phyloP scores from a whole-genome alignment of 2,113 vertebrate species.

The Calidris pygmaea region DNA sequence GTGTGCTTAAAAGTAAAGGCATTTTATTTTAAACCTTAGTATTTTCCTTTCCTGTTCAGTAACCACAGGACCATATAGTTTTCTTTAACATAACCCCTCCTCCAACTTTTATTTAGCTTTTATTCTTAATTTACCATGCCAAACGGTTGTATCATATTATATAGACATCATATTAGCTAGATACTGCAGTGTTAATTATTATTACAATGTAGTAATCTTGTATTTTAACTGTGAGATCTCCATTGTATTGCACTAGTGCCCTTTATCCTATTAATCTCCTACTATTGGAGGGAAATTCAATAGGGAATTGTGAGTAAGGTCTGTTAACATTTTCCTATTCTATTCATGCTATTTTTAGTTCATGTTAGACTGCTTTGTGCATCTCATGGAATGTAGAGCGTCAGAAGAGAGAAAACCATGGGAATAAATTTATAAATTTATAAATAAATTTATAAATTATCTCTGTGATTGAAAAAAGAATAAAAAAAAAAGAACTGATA shows the following conservation, averaged over 20 bases:
- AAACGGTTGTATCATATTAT: not conserved
- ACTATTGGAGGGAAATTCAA: not conserved
- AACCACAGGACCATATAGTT: not conserved
- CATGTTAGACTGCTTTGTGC: not conserved
- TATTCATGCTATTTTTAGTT: not conserved
- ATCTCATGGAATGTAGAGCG: not conserved
- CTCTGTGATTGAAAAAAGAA: not conserved
- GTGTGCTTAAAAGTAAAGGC: not conserved
- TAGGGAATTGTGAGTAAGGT: not conserved
- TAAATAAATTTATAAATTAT: not conserved
- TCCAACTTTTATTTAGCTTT: not conserved
- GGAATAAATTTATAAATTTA: too few relatives aligned
- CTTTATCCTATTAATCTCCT: conserved; percentile 1
- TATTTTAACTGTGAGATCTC: not conserved
- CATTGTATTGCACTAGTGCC: not conserved
- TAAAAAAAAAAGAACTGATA: not conserved
- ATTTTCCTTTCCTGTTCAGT: not conserved
- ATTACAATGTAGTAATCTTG: not conserved
- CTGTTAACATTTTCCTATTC: not conserved
- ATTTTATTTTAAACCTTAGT: not conserved
- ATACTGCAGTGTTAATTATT: not conserved
- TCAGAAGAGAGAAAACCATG: not conserved
- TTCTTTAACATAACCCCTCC: not conserved
- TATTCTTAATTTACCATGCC: not conserved
- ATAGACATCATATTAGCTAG: not conserved